A percentile compares a stretch with the other conserved stretches of the same genome.
Conservation (phyloP, 2,113 vertebrate genomes). For the Amphiprion ocellaris region DNA sequence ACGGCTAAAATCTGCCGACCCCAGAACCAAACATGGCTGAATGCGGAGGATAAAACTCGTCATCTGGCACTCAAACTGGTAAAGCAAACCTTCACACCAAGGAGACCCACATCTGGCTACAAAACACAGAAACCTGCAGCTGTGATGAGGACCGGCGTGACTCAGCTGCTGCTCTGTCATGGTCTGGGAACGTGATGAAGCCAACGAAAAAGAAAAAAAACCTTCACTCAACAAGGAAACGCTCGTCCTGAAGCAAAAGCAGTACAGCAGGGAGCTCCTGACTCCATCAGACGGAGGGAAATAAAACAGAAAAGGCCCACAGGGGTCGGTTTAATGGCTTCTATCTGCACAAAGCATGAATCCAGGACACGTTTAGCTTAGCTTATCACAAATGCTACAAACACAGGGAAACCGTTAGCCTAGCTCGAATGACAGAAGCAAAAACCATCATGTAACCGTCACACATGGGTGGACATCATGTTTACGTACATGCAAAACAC, state of each 20-base stretch:
- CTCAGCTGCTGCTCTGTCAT: background rate
- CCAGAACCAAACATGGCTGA: too few relatives aligned
- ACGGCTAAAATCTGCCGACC: too few relatives aligned
- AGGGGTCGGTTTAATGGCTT: background rate
- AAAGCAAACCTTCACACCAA: too few relatives aligned
- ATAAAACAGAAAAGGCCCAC: background rate
- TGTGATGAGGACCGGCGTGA: background rate
- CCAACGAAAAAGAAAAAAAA: background rate
- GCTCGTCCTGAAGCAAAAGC: background rate
- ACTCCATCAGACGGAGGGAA: background rate
- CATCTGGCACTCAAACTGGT: too few relatives aligned
- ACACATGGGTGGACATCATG: too few relatives aligned
- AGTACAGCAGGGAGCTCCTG: background rate
- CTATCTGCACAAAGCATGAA: background rate
- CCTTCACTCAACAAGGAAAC: background rate
- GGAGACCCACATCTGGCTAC: too few relatives aligned
- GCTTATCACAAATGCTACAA: background rate
- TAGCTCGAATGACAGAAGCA: background rate
- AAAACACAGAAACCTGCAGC: too few relatives aligned
- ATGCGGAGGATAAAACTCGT: too few relatives aligned
- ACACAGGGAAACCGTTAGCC: background rate
- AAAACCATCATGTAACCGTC: background rate
- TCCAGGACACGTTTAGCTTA: background rate
- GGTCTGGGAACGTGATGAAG: background rate
- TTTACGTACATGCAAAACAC: too few relatives aligned